Conservation (phyloP, 1,140 invertebrate genomes). For the Eriosoma lanigerum region DNA sequence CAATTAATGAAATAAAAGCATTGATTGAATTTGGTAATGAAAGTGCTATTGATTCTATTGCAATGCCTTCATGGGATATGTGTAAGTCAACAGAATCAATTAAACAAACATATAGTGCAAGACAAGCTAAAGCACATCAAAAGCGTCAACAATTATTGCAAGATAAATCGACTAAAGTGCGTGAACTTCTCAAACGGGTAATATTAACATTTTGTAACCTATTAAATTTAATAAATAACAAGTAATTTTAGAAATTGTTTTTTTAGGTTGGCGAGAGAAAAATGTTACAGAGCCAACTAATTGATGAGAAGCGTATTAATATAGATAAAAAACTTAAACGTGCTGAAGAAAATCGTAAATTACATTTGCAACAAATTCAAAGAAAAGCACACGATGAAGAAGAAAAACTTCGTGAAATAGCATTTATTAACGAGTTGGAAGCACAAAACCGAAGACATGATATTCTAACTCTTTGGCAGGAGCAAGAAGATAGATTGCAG, state of each 20-base stretch:
- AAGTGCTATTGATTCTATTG: slow-evolving; percentile 45
- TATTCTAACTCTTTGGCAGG: slow-evolving; percentile 60
- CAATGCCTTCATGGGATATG: slow-evolving; percentile 45
- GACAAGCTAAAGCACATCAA: slow-evolving; percentile 77
- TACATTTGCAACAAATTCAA: slow-evolving; percentile 78
- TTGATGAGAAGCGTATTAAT: slow-evolving; percentile 78
- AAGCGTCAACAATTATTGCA: slow-evolving; percentile 77
- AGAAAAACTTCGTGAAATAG: slow-evolving; percentile 94
- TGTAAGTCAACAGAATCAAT: slow-evolving; percentile 37
- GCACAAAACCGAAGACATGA: slow-evolving; percentile 93
- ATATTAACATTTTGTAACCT: neutral
- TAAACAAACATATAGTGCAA: slow-evolving; percentile 65
- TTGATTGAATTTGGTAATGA: slow-evolving; percentile 45
- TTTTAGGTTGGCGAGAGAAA: slow-evolving; percentile 82
- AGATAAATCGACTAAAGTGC: slow-evolving; percentile 81
- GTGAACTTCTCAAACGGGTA: slow-evolving; percentile 80
- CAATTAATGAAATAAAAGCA: slow-evolving; percentile 48
- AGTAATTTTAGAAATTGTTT: neutral
- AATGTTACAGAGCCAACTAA: slow-evolving; percentile 80
- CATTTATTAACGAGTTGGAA: slow-evolving; percentile 95
- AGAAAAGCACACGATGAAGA: slow-evolving; percentile 97
- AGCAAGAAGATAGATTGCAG: slow-evolving; percentile 65
- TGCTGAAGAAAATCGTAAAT: slow-evolving; percentile 88
- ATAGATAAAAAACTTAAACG: slow-evolving; percentile 84
- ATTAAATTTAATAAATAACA: neutral